Conservation (phyloP, 37 sponge, comb jelly and placozoan species). For the Aphrocallistes beatrix region DNA sequence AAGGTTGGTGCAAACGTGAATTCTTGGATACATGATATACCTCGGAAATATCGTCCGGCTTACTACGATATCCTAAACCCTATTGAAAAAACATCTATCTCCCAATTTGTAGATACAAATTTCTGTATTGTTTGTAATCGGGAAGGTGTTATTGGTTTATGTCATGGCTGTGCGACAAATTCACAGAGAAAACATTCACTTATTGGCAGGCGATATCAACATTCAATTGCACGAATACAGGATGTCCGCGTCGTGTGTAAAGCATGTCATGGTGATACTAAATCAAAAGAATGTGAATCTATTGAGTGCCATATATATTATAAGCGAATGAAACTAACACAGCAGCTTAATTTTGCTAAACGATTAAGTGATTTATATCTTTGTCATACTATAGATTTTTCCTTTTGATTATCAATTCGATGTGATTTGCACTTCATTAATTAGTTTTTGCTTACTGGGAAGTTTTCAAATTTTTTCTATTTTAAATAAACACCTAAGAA, state of each 20-base stretch:
- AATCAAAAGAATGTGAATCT: neutral
- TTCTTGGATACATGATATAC: neutral
- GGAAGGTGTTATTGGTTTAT: neutral
- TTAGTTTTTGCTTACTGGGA: too few species aligned
- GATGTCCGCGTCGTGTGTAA: neutral
- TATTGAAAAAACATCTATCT: neutral
- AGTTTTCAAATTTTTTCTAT: too few species aligned
- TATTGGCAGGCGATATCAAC: neutral
- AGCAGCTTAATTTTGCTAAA: slow-evolving; percentile 8
- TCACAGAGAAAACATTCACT: neutral
- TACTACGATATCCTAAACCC: neutral
- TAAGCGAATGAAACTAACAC: neutral
- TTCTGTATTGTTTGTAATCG: neutral
- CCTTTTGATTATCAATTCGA: too few species aligned
- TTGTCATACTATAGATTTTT: neutral
- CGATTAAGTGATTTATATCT: slow-evolving; percentile 1
- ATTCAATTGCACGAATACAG: neutral
- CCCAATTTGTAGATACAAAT: neutral
- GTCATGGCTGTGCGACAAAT: neutral
- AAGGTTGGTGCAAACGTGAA: slow-evolving; percentile 66
- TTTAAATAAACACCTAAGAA: too few species aligned
- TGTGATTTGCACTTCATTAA: too few species aligned
- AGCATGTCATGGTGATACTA: neutral
- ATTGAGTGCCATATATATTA: neutral
- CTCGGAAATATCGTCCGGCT: neutral